Percentiles rank a stretch among this genome's conserved stretches.
Conservation (phyloP, 2,113 vertebrate species). For the Varanus salvator region DNA sequence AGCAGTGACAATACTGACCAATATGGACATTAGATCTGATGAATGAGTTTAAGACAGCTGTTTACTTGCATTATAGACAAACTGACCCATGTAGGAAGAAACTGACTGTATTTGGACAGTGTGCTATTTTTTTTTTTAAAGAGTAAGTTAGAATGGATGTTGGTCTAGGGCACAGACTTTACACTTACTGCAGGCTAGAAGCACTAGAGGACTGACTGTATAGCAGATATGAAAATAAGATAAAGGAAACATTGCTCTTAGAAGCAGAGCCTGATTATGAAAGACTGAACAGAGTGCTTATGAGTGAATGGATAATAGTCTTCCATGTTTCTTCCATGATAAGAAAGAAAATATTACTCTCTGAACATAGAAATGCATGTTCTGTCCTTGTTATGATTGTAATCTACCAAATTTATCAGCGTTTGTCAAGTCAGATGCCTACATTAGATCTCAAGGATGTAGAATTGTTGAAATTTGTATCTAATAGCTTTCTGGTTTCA, state of each 20-base stretch:
- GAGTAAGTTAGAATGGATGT: neutral
- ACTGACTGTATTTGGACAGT: neutral
- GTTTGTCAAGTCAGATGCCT: neutral
- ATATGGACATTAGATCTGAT: neutral
- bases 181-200: neutral
- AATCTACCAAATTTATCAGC: neutral
- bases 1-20: neutral
- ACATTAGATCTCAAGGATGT: neutral
- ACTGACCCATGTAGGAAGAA: neutral
- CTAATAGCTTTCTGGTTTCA: conserved; percentile 59
- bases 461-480: neutral
- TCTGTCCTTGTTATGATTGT: neutral
- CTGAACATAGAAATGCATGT: neutral
- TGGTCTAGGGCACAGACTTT: neutral
- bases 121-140: neutral
- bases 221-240: neutral
- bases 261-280: neutral
- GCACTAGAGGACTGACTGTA: neutral
- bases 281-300: neutral
- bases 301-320: neutral
- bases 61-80: neutral
- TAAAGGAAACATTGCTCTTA: neutral
- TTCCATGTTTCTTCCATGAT: neutral
- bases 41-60: neutral
- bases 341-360: neutral